These are phyloP conservation scores for Sebastes minor DNA, from an alignment of 2,797 vertebrate genomes.

Conservation along the genomic window DNA sequence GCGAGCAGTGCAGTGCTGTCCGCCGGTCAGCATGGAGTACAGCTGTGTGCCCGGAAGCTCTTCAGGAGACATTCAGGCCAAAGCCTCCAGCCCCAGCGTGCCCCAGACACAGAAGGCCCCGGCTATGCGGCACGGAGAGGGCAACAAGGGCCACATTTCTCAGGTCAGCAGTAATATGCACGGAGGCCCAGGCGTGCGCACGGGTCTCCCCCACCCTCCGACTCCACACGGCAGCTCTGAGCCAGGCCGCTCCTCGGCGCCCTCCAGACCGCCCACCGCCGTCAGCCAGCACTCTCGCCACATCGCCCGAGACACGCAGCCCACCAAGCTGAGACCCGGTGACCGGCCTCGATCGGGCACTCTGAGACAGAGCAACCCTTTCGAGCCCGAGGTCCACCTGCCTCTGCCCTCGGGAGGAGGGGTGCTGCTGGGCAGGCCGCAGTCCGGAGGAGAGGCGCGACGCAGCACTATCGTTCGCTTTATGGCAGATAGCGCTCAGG, in stretches of 20 bases:
- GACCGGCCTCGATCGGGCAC: conserved; percentile 89
- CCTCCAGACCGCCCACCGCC: conserved; percentile 86
- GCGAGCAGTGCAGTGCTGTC: conserved; percentile 89
- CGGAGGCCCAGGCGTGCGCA: conserved; percentile 81
- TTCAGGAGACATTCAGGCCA: conserved; percentile 90
- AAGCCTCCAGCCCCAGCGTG: conserved; percentile 92
- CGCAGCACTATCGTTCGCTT: conserved; percentile 95
- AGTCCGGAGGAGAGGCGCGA: conserved; percentile 85
- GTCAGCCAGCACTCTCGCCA: conserved; percentile 92
- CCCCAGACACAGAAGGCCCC: conserved; percentile 90
- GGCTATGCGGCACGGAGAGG: conserved; percentile 90
- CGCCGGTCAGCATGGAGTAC: conserved; percentile 91
- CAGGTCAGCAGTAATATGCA: conserved; percentile 94
- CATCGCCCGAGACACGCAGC: conserved; percentile 85
- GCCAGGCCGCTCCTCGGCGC: conserved; percentile 86
- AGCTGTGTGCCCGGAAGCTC: conserved; percentile 89
- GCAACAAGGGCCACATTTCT: conserved; percentile 91
- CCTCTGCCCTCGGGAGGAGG: conserved; percentile 88
- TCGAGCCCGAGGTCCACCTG: conserved; percentile 91
- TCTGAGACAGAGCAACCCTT: conserved; percentile 90
- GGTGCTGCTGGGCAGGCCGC: conserved; percentile 91
- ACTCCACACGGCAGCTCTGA: conserved; percentile 90
- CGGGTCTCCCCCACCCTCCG: conserved; percentile 87
- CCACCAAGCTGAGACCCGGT: conserved; percentile 89
- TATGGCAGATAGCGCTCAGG: conserved; percentile 91